Evolutionary conservation across 2,113 vertebrate species (phyloP), one percentile per base, ranked within the genome.

Genomic region (Apteryx owenii): DNA sequence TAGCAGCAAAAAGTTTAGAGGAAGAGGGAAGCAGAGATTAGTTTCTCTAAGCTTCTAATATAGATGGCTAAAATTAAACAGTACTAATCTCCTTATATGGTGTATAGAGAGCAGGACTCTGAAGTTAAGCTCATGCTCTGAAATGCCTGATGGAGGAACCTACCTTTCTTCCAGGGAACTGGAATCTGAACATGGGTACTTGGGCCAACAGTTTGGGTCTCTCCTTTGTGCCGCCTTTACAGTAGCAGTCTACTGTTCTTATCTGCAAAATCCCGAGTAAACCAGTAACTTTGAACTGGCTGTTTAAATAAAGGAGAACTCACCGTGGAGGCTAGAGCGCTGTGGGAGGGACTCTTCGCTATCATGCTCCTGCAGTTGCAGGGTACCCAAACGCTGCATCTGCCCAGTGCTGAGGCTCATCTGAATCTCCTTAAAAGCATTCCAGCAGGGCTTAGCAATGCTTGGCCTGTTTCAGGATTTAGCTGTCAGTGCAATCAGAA

Each of bases 1-100:
- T 62, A 62, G 72, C 68, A 93, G 64, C 51, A 42, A 81, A 20
- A 91, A 62, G 4, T 9, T 92, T 53, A 66, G 80, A 94, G 83
- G 60, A 38, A 26, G 26, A 51, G 69, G 17, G 54, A 94, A 89
- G 77, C 86, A 78, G 69, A 69, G 83, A 88, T 92, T 42, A 94
- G 29, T 38, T 38, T 38, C 36, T 38, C 36, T 38, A 38, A 38
- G 36, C 36, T 38, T 38, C 36, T 38, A 38, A 38, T 38, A 38
- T 38, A 38, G 36, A 7, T 38, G 36, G 7, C 36, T 7, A 38
- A 38, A 38, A 38, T 38, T 38, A 38, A 7, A 38, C 36, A 38
- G 36, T 38, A 38, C 36, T 38, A 92, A 95, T 90, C 88, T 95
- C 33, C 53, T 81, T n/a, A 54, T 42, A 28, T 71, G 72, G 75